Percentiles rank a stretch among this genome's conserved stretches.
phyloP scores from a whole-genome alignment of 1,140 invertebrate genomes.

The Sesamia nonagrioides region DNA sequence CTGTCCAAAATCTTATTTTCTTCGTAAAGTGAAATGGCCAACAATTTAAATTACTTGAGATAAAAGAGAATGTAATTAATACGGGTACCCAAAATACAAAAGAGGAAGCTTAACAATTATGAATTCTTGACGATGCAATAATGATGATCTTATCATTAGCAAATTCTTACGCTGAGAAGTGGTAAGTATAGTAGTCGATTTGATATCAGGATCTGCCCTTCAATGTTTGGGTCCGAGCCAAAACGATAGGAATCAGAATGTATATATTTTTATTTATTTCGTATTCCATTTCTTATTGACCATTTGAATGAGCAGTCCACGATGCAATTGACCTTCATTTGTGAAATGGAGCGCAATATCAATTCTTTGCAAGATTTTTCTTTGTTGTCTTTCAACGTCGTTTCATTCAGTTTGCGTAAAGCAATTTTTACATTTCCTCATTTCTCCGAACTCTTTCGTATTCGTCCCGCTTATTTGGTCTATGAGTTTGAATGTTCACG shows the following conservation, averaged over 20 bases:
- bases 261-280: slow-evolving; percentile 71
- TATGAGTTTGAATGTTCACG: neutral
- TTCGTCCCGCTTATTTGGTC: slow-evolving; percentile 6
- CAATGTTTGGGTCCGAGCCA: slow-evolving; percentile 73
- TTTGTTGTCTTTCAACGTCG: slow-evolving; percentile 32
- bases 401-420: slow-evolving; percentile 16
- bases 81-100: slow-evolving; percentile 28
- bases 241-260: slow-evolving; percentile 73
- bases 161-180: slow-evolving; percentile 10
- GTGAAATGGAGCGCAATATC: slow-evolving; percentile 53
- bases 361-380: slow-evolving; percentile 34
- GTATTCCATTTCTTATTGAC: slow-evolving; percentile 66
- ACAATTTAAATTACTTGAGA: slow-evolving; percentile 36
- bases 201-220: slow-evolving; percentile 49
- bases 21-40: slow-evolving; percentile 38
- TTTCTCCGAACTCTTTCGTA: slow-evolving; percentile 8
- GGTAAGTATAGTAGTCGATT: slow-evolving; percentile 44
- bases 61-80: slow-evolving; percentile 41
- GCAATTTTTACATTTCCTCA: slow-evolving; percentile 30
- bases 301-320: slow-evolving; percentile 56
- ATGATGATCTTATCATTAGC: slow-evolving; percentile 8
- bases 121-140: slow-evolving; percentile 34
- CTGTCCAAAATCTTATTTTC: slow-evolving; percentile 34
- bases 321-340: slow-evolving; percentile 61
- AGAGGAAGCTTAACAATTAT: slow-evolving; percentile 6